Conservation (phyloP, 2,797 vertebrate species). For the Lycodopsis pacificus region DNA sequence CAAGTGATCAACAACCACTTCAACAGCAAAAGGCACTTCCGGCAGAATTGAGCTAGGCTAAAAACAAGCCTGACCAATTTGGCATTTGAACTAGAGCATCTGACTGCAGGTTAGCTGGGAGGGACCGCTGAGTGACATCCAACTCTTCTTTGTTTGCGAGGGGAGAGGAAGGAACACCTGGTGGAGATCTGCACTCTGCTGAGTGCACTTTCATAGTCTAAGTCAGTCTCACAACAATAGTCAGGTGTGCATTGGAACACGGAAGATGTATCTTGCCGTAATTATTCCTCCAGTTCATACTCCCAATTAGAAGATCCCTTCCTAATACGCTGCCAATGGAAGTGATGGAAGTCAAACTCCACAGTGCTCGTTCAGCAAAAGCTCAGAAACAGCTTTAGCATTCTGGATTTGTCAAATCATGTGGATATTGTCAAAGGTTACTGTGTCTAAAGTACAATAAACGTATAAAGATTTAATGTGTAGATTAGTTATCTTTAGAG, state of each 20-base stretch:
- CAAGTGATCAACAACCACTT: background rate
- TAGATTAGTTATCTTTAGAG: background rate
- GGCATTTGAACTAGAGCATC: background rate
- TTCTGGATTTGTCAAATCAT: background rate
- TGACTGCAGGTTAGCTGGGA: background rate
- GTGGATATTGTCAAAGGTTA: background rate
- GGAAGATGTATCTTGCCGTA: background rate
- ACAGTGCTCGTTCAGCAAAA: background rate
- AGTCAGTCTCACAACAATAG: background rate
- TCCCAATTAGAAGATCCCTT: background rate
- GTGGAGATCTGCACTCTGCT: background rate
- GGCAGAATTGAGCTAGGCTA: no score
- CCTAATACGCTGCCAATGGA: background rate
- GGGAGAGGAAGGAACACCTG: background rate
- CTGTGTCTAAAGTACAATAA: background rate
- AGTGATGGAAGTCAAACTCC: background rate
- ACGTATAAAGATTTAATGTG: no score
- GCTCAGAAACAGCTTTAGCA: background rate
- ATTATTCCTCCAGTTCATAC: background rate
- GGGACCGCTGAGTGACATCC: background rate
- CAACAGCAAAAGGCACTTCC: no score
- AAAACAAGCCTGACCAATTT: background rate
- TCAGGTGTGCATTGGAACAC: background rate
- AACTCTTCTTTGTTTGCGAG: background rate
- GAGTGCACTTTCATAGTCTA: background rate